A percentile compares a stretch with the other conserved stretches of the same genome.
phyloP scores from a whole-genome alignment of 2,888 invertebrate species.

The Ectropis crepuscularia region DNA sequence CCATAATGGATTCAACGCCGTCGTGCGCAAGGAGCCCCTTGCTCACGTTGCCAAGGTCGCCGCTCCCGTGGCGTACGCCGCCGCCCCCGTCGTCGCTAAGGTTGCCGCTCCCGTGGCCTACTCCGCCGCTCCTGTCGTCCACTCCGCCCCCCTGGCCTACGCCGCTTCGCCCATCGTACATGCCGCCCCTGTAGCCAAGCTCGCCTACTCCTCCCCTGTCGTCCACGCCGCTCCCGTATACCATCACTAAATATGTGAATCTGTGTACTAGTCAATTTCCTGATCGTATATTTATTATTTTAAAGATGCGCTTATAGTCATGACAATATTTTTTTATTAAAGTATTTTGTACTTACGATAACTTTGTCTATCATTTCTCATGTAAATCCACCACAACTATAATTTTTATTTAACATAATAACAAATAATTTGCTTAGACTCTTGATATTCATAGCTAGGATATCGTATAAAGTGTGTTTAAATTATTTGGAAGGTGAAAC shows the following conservation, averaged over 20 bases:
- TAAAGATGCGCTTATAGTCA: conserved; percentile 14
- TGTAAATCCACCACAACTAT: too few species aligned
- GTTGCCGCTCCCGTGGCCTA: conserved; percentile 55
- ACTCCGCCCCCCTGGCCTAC: conserved; percentile 35
- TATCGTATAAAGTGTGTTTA: too few species aligned
- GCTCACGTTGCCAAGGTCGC: conserved; percentile 58
- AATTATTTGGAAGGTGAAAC: too few species aligned
- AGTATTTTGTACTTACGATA: conserved; percentile 9
- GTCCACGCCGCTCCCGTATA: conserved; percentile 50
- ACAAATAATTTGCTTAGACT: too few species aligned
- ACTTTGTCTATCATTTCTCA: conserved; percentile 7
- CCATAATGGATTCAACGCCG: conserved; percentile 80
- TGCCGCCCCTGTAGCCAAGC: conserved; percentile 44
- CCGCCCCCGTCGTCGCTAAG: conserved; percentile 44
- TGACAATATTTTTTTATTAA: conserved; percentile 17
- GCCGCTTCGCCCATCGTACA: conserved; percentile 47
- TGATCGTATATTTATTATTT: conserved; percentile 16
- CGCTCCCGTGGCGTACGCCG: conserved; percentile 24
- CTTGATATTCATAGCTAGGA: too few species aligned
- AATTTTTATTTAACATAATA: too few species aligned
- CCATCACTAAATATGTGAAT: conserved; percentile 23
- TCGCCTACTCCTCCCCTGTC: conserved; percentile 48
- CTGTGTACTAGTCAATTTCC: conserved; percentile 18
- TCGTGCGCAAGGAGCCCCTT: conserved; percentile 75
- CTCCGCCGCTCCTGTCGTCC: conserved; percentile 53